Percentiles rank a stretch among this genome's conserved stretches.
Conservation (phyloP, 2,113 vertebrate genomes). For the Xenopus borealis region DNA sequence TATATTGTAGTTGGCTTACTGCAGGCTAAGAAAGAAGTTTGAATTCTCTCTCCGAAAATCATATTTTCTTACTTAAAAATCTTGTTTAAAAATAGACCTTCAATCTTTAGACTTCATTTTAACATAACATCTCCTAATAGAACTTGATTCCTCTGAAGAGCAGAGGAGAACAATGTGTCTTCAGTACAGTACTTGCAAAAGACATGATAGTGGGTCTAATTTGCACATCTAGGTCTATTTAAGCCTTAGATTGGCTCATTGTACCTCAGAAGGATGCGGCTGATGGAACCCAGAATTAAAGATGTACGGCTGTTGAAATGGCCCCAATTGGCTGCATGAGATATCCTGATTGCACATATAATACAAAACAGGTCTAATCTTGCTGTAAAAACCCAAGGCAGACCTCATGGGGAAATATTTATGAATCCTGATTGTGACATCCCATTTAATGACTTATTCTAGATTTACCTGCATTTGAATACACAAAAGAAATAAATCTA, state of each 20-base stretch:
- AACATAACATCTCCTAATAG: slow-evolving; percentile 67
- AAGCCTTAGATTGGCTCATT: slow-evolving; percentile 74
- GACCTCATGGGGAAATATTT: slow-evolving; percentile 53
- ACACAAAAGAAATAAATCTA: slow-evolving; percentile 7
- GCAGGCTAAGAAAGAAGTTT: slow-evolving; percentile 2
- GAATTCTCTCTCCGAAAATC: slow-evolving; percentile 19
- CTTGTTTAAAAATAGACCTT: slow-evolving; percentile 61
- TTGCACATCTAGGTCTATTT: slow-evolving; percentile 60
- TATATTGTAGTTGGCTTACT: not conserved
- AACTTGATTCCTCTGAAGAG: slow-evolving; percentile 62
- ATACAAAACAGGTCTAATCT: slow-evolving; percentile 65
- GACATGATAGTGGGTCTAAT: slow-evolving; percentile 73
- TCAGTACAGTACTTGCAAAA: slow-evolving; percentile 67
- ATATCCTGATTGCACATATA: slow-evolving; percentile 74
- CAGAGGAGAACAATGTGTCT: slow-evolving; percentile 68
- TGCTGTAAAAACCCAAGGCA: slow-evolving; percentile 49
- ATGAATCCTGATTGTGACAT: slow-evolving; percentile 69
- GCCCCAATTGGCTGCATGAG: slow-evolving; percentile 75
- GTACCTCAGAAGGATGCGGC: slow-evolving; percentile 60
- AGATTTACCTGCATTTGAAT: slow-evolving; percentile 41
- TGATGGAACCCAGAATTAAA: slow-evolving; percentile 64
- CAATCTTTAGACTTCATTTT: slow-evolving; percentile 62
- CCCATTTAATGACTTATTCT: slow-evolving; percentile 33
- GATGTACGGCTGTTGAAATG: slow-evolving; percentile 68
- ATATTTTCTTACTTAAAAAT: slow-evolving; percentile 42